phyloP scores from a whole-genome alignment of 1,140 invertebrate species.

The Drosophila pandora region DNA sequence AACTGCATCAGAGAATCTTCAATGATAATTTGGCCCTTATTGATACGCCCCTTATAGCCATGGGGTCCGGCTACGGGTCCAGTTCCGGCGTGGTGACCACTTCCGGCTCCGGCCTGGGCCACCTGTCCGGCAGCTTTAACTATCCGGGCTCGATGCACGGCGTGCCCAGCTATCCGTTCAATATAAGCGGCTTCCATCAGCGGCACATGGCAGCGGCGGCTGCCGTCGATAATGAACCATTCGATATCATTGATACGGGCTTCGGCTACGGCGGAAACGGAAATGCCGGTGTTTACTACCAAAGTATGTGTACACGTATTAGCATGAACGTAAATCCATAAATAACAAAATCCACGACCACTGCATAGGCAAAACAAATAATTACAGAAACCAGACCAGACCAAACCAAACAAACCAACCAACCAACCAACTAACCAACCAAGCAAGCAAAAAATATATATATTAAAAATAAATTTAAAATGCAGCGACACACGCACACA shows the following conservation, averaged over 20 bases:
- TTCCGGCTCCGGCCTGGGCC: slow-evolving; percentile 30
- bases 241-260: slow-evolving; percentile 80
- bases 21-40: slow-evolving; percentile 83
- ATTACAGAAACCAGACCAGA: slow-evolving; percentile 9
- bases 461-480: slow-evolving; percentile 13
- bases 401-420: slow-evolving; percentile 36
- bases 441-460: slow-evolving; percentile 9
- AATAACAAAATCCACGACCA: slow-evolving; percentile 45
- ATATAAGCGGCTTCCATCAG: slow-evolving; percentile 83
- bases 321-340: slow-evolving; percentile 77
- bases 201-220: slow-evolving; percentile 73
- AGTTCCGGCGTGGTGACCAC: slow-evolving; percentile 41
- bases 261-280: slow-evolving; percentile 71
- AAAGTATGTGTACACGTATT: slow-evolving; percentile 82
- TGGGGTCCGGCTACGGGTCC: slow-evolving; percentile 32
- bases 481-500: slow-evolving; percentile 10
- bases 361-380: slow-evolving; percentile 42
- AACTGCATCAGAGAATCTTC: slow-evolving; percentile 83
- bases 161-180: slow-evolving; percentile 83
- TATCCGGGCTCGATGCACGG: slow-evolving; percentile 77
- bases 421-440: slow-evolving; percentile 22
- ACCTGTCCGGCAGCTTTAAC: slow-evolving; percentile 61
- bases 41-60: slow-evolving; percentile 82
- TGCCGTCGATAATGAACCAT: slow-evolving; percentile 72
- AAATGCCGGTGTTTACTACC: slow-evolving; percentile 79